These are phyloP conservation scores for Acanthococcus lagerstroemiae DNA, from an alignment of 2,888 invertebrate genomes.

Conservation along the genomic window DNA sequence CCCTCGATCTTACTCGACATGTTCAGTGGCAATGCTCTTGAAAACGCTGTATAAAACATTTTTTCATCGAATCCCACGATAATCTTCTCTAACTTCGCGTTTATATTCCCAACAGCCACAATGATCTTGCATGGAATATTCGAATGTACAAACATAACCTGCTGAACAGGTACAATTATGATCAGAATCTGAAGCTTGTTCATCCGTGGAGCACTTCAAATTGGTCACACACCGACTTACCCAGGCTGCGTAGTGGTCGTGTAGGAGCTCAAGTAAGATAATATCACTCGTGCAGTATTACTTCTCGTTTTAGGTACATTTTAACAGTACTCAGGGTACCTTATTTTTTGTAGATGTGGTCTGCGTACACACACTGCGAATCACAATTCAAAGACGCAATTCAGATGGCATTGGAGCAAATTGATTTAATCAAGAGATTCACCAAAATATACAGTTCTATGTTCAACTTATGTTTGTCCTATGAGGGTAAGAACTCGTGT, in stretches of 20 bases:
- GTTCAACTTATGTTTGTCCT: conserved; percentile 65
- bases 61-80: too few species aligned
- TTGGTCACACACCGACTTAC: conserved; percentile 72
- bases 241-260: conserved; percentile 59
- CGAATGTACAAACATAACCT: conserved; percentile 80
- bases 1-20: too few species aligned
- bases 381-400: conserved; percentile 76
- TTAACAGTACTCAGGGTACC: background rate
- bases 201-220: conserved; percentile 61
- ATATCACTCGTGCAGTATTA: background rate
- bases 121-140: conserved; percentile 85
- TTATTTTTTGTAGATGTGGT: conserved; percentile 62
- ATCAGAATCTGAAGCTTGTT: conserved; percentile 56
- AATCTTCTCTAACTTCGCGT: too few species aligned
- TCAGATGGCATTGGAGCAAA: conserved; percentile 72
- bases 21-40: too few species aligned
- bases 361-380: conserved; percentile 72
- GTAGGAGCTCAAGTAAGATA: conserved; percentile 63
- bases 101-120: too few species aligned
- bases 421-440: conserved; percentile 72
- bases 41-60: too few species aligned
- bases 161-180: conserved; percentile 69
- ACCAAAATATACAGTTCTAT: conserved; percentile 68
- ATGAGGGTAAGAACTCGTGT: conserved; percentile 58
- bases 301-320: too few species aligned